Percentiles rank a stretch among this genome's conserved stretches.
These are phyloP conservation scores for Clitarchus hookeri DNA, from an alignment of 2,888 invertebrate species.

Conservation along the genomic window DNA sequence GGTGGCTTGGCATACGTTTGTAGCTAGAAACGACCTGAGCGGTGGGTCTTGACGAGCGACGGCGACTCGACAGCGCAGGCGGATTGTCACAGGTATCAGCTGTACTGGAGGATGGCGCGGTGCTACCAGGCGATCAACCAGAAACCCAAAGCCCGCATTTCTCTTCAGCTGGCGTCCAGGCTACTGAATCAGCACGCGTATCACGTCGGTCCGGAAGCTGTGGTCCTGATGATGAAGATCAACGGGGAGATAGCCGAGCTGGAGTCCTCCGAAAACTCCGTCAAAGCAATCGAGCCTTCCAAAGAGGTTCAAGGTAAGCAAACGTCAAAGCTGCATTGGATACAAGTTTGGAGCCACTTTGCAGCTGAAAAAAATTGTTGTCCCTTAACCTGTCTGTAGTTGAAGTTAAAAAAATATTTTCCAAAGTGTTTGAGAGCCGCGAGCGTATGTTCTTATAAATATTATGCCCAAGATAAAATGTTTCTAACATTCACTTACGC, in stretches of 20 bases:
- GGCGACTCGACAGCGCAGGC: neutral
- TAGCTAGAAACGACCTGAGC: too few relatives aligned
- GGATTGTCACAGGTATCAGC: conserved; percentile 59
- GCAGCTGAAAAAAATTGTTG: too few relatives aligned
- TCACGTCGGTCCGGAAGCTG: conserved; percentile 5
- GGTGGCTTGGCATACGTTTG: too few relatives aligned
- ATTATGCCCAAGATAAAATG: too few relatives aligned
- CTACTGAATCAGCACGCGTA: conserved; percentile 58
- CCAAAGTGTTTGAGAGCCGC: too few relatives aligned
- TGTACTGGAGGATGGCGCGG: conserved; percentile 71
- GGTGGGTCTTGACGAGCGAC: neutral
- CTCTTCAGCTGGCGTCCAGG: conserved; percentile 66
- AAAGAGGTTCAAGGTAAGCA: neutral
- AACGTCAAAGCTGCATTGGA: too few relatives aligned
- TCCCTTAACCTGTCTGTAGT: too few relatives aligned
- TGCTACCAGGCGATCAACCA: conserved; percentile 69
- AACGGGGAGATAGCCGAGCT: conserved; percentile 29
- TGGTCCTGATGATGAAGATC: conserved; percentile 20
- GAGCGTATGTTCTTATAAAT: too few relatives aligned
- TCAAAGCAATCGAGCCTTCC: neutral
- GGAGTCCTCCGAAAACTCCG: neutral
- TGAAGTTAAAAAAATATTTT: too few relatives aligned
- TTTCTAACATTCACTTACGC: too few relatives aligned
- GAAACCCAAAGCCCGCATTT: conserved; percentile 65
- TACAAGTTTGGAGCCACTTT: too few relatives aligned